Conservation (phyloP, 2,888 invertebrate genomes). For the Schrankia costaestrigalis region DNA sequence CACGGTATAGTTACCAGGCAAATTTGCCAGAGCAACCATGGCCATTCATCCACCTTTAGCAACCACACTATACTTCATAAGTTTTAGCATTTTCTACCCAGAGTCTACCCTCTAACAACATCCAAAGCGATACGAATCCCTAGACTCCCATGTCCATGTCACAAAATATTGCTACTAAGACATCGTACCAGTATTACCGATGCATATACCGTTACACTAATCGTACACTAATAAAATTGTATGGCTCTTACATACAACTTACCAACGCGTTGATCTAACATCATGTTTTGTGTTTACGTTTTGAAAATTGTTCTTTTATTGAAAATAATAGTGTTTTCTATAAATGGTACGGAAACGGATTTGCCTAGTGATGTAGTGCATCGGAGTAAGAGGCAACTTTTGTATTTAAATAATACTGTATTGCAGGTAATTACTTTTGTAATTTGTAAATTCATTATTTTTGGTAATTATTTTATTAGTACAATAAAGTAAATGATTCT, state of each 20-base stretch:
- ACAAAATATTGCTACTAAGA: neutral
- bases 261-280: conserved; percentile 9
- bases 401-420: conserved; percentile 56
- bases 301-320: conserved; percentile 12
- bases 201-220: conserved; percentile 9
- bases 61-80: too few relatives aligned
- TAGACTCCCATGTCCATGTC: too few relatives aligned
- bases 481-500: too few relatives aligned
- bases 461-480: too few relatives aligned
- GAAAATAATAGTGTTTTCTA: conserved; percentile 6
- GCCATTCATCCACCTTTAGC: too few relatives aligned
- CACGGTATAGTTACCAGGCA: too few relatives aligned
- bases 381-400: conserved; percentile 51
- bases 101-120: too few relatives aligned
- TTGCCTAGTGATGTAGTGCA: conserved; percentile 33
- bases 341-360: conserved; percentile 32
- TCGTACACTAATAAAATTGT: neutral
- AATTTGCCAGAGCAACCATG: too few relatives aligned
- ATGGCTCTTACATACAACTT: conserved; percentile 1
- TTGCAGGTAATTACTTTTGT: conserved; percentile 6
- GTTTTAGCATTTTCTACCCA: too few relatives aligned
- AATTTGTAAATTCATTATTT: too few relatives aligned
- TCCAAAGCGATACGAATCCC: too few relatives aligned
- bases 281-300: conserved; percentile 12
- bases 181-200: neutral